Base-by-base conservation (phyloP, 2,888 invertebrate species). In the Tetanocera ferruginea region DNA sequence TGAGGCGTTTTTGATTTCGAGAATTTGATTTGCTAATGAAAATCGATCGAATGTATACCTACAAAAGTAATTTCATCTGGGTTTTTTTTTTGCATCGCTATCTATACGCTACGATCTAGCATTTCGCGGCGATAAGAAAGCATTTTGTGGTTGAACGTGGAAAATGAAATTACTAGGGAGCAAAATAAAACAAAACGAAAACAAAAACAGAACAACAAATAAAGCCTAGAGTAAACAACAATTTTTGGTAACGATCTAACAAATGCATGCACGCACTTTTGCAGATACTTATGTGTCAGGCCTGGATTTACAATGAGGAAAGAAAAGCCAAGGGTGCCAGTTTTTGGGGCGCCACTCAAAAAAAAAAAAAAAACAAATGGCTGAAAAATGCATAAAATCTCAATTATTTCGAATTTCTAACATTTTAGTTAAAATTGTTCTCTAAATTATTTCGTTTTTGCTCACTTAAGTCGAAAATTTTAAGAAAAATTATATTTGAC, bases 1-100 rank as follows among this genome's bases (percentile, higher is more conserved):
- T 17, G 66, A 37, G 67, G 75, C 75, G 67, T 52, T 75, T 73
- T 60, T 67, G 66, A 75, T 75, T 75, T 37, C 75, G 43, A 75
- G 67, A 67, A 75, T 55, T 52, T 52, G 66, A 67, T 75, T 75
- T 75, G 55, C 69, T 49, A 64, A 51, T 77, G 76, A 34, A 77
- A 77, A 72, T 62, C 71, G 71, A 76, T 62, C 14, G 43, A 11
- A 43, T 11, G 43, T 1, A 17, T 62, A 17, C 49, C 51, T 49
- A 23, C 23, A 73, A 62, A 60, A 11, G 60, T 43, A 62, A 62
- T 43, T 60, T 73, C 25, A 73, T 34, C 49, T 52, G 25, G 25
- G 37, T n/a, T 23, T 9, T 25, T 28, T 8, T 19, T 28, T 14
- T 17, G 23, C 25, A 43, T 43, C 60, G 28, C 43, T 19, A 69